Evolutionary conservation across 2,797 vertebrate species (phyloP), one percentile per base, ranked within the genome.

Genomic region (Phrynocephalus vlangalii): DNA sequence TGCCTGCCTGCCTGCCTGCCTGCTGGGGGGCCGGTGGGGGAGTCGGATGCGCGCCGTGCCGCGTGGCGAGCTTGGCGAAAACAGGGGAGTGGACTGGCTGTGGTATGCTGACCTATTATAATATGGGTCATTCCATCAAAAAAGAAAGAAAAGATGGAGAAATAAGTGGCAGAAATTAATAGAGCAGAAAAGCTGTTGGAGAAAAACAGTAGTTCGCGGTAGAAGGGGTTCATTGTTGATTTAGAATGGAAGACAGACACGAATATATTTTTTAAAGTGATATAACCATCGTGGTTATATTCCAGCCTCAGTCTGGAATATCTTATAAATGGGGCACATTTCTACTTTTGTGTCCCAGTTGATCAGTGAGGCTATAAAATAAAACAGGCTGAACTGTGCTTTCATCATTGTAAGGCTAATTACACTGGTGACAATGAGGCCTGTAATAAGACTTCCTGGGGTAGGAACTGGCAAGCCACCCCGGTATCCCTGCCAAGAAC

Each of bases 141-240:
- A 70, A 15, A 28, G 8, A 76, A 3, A 85, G 52, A 76, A 63
- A 30, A 24, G 11, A 78, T 1, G 22, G 80, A 79, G 91, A 89
- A 82, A 15, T 38, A 91, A 91, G 92, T 88, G 92, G 94, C 89
- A 91, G 94, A 92, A 92, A 91, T 94, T 94, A 92, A 92, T 90
- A 84, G 93, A 95, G 93, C 94, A 91, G 85, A 95, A 92, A 86
- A 92, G 90, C 77, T 81, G 66, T 84, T 89, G 75, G 93, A 87
- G 89, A 80, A 91, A 95, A 87, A 15, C 88, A 88, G 73, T 1
- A 15, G 90, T 89, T 91, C 81, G 24, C 90, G 88, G 85, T 94
- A 82, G 89, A 92, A 91, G 87, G 86, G 48, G 85, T 94, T 86
- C 90, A 8, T 90, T 81, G 86, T 88, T 84, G 72, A 83, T 83